Evolutionary conservation across 1,140 invertebrate species (phyloP).

Genomic region (Littorina saxatilis): DNA sequence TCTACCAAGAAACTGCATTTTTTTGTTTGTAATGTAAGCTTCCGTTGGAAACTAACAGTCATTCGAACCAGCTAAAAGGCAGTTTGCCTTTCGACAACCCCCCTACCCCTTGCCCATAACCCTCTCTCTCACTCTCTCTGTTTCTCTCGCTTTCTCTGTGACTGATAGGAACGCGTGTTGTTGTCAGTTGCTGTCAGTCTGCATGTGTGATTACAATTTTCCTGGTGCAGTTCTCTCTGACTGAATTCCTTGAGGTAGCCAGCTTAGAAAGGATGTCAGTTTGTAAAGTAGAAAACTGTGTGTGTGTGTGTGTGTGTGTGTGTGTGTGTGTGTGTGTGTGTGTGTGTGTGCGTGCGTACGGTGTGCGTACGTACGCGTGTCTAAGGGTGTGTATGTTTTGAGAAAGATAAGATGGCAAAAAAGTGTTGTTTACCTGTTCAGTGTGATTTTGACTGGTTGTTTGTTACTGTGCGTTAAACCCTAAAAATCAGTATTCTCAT

Average conservation of each 20-base stretch:
- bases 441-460: too few relatives aligned
- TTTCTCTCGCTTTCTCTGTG: constrained; percentile 3
- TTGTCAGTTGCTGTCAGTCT: not conserved
- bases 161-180: not conserved
- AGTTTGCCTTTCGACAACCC: not conserved
- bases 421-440: not conserved
- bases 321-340: constrained; percentile 26
- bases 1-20: too few relatives aligned
- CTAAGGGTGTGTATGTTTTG: not conserved
- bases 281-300: too few relatives aligned
- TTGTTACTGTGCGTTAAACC: too few relatives aligned
- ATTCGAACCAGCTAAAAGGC: too few relatives aligned
- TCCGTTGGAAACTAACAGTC: too few relatives aligned
- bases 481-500: not conserved
- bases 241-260: not conserved
- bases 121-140: not conserved
- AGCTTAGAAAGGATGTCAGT: too few relatives aligned
- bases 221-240: not conserved
- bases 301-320: too few relatives aligned
- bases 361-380: not conserved
- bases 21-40: too few relatives aligned
- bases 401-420: not conserved
- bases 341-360: too few relatives aligned
- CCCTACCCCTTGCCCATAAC: not conserved
- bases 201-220: not conserved